Conservation (phyloP, 2,888 invertebrate species). For the Plutella xylostella region DNA sequence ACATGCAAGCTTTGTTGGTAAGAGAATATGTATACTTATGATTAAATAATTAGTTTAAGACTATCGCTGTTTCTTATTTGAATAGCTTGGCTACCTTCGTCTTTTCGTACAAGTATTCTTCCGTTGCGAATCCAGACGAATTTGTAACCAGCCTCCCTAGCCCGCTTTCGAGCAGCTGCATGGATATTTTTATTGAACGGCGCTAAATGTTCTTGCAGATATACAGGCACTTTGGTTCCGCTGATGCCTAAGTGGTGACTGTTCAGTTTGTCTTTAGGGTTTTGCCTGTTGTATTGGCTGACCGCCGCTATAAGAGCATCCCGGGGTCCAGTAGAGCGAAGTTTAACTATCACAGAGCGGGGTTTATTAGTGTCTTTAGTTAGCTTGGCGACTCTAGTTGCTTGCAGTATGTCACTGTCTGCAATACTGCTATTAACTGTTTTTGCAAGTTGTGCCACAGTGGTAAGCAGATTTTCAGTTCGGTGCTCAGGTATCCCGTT, state of each 20-base stretch:
- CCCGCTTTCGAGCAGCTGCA: slow-evolving; percentile 3
- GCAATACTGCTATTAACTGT: slow-evolving; percentile 1
- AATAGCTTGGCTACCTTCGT: not conserved
- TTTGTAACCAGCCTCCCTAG: slow-evolving; percentile 1
- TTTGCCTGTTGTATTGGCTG: not conserved
- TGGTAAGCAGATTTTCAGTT: slow-evolving; percentile 5
- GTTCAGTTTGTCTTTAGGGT: slow-evolving; percentile 1
- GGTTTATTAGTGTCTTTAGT: not conserved
- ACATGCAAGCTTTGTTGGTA: too few species aligned
- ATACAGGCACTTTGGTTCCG: slow-evolving; percentile 13
- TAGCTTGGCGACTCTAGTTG: slow-evolving; percentile 2
- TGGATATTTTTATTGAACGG: slow-evolving; percentile 7
- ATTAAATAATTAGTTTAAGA: too few species aligned
- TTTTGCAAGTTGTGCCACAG: slow-evolving; percentile 7
- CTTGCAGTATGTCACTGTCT: slow-evolving; percentile 2
- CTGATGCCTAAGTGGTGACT: not conserved
- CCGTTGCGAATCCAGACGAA: slow-evolving; percentile 7
- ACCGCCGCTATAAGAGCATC: slow-evolving; percentile 2
- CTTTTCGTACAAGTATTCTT: not conserved
- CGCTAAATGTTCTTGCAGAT: slow-evolving; percentile 12
- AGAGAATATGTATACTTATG: too few species aligned
- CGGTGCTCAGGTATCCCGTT: slow-evolving; percentile 8
- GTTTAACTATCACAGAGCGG: slow-evolving; percentile 7
- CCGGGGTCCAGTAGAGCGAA: not conserved
- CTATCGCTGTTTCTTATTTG: too few species aligned